phyloP scores from a whole-genome alignment of 2,797 vertebrate genomes.

The Sebastes aleutianus region DNA sequence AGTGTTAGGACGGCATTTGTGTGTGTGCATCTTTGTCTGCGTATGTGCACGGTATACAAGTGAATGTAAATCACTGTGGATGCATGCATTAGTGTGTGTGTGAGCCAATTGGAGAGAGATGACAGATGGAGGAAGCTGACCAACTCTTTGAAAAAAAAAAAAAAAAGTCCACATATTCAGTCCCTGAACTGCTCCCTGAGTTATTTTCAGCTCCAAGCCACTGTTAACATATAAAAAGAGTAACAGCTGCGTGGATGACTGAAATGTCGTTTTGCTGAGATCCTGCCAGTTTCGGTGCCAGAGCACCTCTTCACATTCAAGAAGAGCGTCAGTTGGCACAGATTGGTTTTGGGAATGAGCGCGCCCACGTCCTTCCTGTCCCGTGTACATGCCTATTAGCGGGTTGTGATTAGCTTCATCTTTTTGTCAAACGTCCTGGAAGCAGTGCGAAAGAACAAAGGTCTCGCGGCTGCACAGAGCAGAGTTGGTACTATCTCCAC shows the following conservation, averaged over 20 bases:
- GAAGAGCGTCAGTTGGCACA: conserved; percentile 15
- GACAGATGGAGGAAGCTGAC: conserved; percentile 29
- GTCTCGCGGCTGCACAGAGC: neutral
- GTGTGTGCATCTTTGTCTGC: neutral
- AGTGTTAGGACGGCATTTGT: neutral
- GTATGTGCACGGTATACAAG: neutral
- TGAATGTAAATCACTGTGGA: neutral
- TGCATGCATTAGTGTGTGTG: neutral
- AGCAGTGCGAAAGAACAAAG: neutral
- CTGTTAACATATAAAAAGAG: conserved; percentile 44
- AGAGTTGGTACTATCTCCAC: neutral
- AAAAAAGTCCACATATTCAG: neutral
- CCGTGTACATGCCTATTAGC: neutral
- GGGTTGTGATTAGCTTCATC: neutral
- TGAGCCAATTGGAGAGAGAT: conserved; percentile 7
- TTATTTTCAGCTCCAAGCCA: conserved; percentile 37
- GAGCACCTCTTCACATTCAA: conserved; percentile 44
- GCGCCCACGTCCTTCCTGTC: conserved; percentile 24
- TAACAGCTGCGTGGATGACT: conserved; percentile 57
- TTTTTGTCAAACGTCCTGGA: conserved; percentile 7
- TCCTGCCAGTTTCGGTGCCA: conserved; percentile 39
- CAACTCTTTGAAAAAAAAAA: conserved; percentile 2
- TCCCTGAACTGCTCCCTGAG: neutral
- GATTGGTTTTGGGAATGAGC: neutral
- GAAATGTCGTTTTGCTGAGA: conserved; percentile 39